phyloP scores from a whole-genome alignment of 2,888 invertebrate species.

The Linnaemya tessellans region DNA sequence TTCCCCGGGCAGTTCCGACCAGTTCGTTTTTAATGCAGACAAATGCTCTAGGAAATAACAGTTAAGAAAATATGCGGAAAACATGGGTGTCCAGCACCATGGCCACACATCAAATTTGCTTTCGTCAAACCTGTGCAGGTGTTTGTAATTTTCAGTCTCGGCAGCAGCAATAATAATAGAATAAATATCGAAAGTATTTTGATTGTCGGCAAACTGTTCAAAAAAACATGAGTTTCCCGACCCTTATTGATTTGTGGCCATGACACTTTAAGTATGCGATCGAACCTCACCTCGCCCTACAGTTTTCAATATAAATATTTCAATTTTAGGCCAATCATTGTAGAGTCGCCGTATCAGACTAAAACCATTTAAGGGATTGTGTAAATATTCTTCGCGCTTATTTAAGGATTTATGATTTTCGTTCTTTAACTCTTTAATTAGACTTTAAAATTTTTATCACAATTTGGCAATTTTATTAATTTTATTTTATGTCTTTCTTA shows the following conservation, averaged over 20 bases:
- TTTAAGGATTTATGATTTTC: slow-evolving; percentile 74
- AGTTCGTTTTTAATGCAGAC: slow-evolving; percentile 42
- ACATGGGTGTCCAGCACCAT: too few relatives aligned
- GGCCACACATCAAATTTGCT: too few relatives aligned
- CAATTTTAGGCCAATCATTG: slow-evolving; percentile 78
- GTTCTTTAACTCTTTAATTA: slow-evolving; percentile 71
- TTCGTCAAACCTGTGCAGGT: too few relatives aligned
- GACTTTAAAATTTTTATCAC: slow-evolving; percentile 69
- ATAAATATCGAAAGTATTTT: too few relatives aligned
- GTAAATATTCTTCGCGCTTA: slow-evolving; percentile 75
- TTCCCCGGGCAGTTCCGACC: slow-evolving; percentile 86
- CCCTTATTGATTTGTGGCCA: too few relatives aligned
- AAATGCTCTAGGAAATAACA: background rate
- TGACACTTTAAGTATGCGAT: too few relatives aligned
- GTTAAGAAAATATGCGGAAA: background rate
- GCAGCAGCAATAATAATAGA: too few relatives aligned
- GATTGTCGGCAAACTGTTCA: too few relatives aligned
- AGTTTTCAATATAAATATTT: slow-evolving; percentile 75
- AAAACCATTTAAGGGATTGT: slow-evolving; percentile 79
- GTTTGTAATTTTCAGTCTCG: too few relatives aligned
- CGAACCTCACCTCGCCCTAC: slow-evolving; percentile 74
- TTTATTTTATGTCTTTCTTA: slow-evolving; percentile 31
- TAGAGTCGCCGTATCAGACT: slow-evolving; percentile 78
- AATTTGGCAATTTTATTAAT: background rate
- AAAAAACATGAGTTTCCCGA: too few relatives aligned